Base-by-base conservation (phyloP, 2,888 invertebrate genomes). In the Zygothrica quintamaculata region DNA sequence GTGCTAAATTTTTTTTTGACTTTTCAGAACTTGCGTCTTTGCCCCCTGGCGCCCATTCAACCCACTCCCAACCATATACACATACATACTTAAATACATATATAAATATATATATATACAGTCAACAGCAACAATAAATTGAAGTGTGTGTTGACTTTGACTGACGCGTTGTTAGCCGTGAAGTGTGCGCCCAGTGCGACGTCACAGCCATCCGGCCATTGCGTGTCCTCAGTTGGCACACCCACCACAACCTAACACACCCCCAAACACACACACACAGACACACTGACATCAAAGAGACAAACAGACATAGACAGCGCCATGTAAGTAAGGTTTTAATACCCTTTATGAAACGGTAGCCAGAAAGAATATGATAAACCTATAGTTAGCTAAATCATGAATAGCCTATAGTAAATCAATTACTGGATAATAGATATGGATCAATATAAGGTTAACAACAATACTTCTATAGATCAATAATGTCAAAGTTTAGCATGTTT, bases 71-170 rank as follows among this genome's bases (percentile, higher is more conserved):
- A 2, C 2, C 18, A 22, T 5, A 22, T 5, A 22, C 18, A 22
- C 5, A 22, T 22, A 22, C 18, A 22, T 5, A 22, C 18, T n/a
- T n/a, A n/a, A n/a, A n/a, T n/a, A n/a, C 18, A 22, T 5, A 22
- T 5, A 22, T 5, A 22, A 3, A 22, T 22, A 22, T 5, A 22
- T 5, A 22, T 5, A 5, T 9, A 15, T 11, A 8, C 36, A 47
- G 13, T 8, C 9, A 11, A 43, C 36, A 48, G 44, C 37, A 61
- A 52, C 59, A 51, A 44, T 46, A 57, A 74, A 57, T 67, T 79
- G 74, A 86, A 80, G 80, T 79, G 67, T 73, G 61, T 79, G 84
- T 80, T 75, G 79, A 79, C 79, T 80, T 80, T 80, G 79, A 80
- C 85, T 80, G 79, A 85, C 79, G 86, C 72, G 79, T 82, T 82